These are phyloP conservation scores for Aphodius granarius DNA, from an alignment of 2,888 invertebrate genomes.

Conservation along the genomic window DNA sequence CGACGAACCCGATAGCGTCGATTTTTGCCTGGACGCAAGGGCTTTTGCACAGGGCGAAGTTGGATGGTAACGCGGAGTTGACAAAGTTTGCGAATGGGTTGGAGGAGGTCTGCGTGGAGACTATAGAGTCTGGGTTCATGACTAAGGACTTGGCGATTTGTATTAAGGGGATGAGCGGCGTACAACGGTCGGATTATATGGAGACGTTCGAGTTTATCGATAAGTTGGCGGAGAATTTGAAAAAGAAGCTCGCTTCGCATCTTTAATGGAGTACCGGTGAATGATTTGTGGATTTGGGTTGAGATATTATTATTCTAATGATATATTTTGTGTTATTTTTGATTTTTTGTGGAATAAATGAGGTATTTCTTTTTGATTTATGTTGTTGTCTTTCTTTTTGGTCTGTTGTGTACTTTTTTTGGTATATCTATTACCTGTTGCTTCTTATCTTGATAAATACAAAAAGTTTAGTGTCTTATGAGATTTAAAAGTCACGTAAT, in stretches of 20 bases:
- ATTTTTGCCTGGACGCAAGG: conserved; percentile 99
- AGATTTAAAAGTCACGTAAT: no score
- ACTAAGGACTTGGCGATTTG: conserved; percentile 99
- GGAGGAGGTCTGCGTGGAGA: conserved; percentile 89
- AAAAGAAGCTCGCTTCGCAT: conserved; percentile 56
- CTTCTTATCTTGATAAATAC: no score
- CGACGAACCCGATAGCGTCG: conserved; percentile 98
- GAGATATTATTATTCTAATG: not conserved
- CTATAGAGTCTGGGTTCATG: conserved; percentile 94
- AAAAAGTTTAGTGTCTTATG: no score
- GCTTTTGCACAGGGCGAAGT: conserved; percentile 88
- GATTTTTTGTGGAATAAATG: not conserved
- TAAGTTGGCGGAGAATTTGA: conserved; percentile 89
- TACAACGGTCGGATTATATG: conserved; percentile 79
- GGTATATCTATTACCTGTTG: no score
- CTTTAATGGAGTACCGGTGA: not conserved
- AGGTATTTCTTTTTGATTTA: no score
- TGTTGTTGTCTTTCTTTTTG: no score
- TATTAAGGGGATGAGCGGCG: conserved; percentile 88
- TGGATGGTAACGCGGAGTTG: conserved; percentile 81
- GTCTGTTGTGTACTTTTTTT: no score
- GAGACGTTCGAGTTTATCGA: conserved; percentile 98
- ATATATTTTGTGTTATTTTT: no score
- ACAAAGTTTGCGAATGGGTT: conserved; percentile 81
- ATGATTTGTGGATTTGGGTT: not conserved